A percentile compares a stretch with the other conserved stretches of the same genome.
These are phyloP conservation scores for Clivina fossor DNA, from an alignment of 2,888 invertebrate genomes.

Conservation along the genomic window DNA sequence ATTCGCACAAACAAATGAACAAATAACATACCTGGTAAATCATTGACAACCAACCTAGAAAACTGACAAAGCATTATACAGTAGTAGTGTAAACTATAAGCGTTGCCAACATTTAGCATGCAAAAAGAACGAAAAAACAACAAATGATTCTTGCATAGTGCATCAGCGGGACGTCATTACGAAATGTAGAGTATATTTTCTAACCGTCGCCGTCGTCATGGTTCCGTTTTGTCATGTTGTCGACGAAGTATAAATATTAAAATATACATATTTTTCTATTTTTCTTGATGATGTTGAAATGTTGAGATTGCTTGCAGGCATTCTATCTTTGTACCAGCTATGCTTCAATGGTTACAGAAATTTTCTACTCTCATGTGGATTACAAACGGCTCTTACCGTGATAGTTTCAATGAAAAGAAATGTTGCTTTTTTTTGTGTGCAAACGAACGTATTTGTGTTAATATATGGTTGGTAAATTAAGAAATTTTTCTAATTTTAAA, in stretches of 20 bases:
- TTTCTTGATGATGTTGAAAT: slow-evolving; percentile 29
- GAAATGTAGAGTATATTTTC: slow-evolving; percentile 11
- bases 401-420: slow-evolving; percentile 5
- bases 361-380: slow-evolving; percentile 15
- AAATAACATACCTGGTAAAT: too few relatives aligned
- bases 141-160: not conserved
- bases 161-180: slow-evolving; percentile 5
- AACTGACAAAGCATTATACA: too few relatives aligned
- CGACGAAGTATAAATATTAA: slow-evolving; percentile 33
- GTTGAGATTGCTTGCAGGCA: slow-evolving; percentile 6
- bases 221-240: not conserved
- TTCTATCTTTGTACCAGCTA: slow-evolving; percentile 11
- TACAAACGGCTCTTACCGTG: slow-evolving; percentile 6
- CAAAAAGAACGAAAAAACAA: too few relatives aligned
- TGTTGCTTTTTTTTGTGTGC: not conserved
- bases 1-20: too few relatives aligned
- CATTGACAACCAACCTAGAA: too few relatives aligned
- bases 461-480: too few relatives aligned
- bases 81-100: too few relatives aligned
- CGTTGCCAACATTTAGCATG: too few relatives aligned
- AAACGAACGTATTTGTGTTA: too few relatives aligned
- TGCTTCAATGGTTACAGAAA: slow-evolving; percentile 14
- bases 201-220: too few relatives aligned
- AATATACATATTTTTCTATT: slow-evolving; percentile 37
- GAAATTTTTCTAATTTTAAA: not conserved